Base-by-base conservation (phyloP, 2,888 invertebrate species). In the Volucella zonaria region DNA sequence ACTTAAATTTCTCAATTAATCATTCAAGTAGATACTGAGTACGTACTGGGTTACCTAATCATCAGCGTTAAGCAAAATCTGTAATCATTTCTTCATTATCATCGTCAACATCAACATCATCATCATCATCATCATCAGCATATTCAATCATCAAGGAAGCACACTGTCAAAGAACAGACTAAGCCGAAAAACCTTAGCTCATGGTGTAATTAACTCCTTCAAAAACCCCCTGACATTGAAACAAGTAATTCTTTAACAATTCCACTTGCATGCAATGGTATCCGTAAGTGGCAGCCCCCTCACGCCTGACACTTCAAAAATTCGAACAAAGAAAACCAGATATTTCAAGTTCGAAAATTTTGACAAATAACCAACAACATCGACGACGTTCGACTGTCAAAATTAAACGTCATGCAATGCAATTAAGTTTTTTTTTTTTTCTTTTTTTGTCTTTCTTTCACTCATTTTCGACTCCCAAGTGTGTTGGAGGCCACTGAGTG, bases 381-480 rank as follows among this genome's bases (percentile, higher is more conserved):
- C 9, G 38, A 66, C 56, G 49, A 54, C 51, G 18, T 52, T 31
- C 23, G 56, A 75, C 64, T 49, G 61, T 43, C 68, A 45, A 62
- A 77, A 68, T 62, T 45, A 47, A 38, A 59, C 52, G 67, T 59
- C 76, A 68, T 61, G 12, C 38, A 51, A 38, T 68, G 68, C 76
- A 67, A 77, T 68, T 54, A 68, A 67, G 68, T 45, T 18, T 45
- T 38, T 47, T 12, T 10, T 47, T 1, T 45, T n/a, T n/a, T n/a
- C n/a, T 18, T 45, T 38, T 47, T 12, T 10, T 47, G 0, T 45
- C 51, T 18, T 14, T 52, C 40, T 73, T 42, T 14, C 31, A 12
- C n/a, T 38, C 15, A 18, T 23, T 23, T 43, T 47, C 62, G 14
- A 8, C 43, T 54, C 14, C 23, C 54, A 45, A 42, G 59, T 18